A percentile compares a stretch with the other conserved stretches of the same genome.
Evolutionary conservation across 2,888 invertebrate species (phyloP).

Genomic region (Callinectes sapidus): DNA sequence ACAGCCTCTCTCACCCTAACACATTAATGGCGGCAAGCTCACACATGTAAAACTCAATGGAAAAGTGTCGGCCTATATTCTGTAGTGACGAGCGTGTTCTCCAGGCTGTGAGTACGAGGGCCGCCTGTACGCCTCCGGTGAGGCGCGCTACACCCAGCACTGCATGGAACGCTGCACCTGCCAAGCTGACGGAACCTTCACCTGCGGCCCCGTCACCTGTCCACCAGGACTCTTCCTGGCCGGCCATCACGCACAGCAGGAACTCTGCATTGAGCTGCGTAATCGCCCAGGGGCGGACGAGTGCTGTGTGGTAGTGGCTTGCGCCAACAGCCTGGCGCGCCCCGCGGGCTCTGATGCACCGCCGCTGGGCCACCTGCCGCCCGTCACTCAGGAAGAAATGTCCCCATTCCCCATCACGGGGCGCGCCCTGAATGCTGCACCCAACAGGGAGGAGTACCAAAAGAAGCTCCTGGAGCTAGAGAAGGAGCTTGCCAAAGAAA

Average conservation of each 20-base stretch:
- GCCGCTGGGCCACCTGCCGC: background rate
- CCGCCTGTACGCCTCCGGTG: slow-evolving; percentile 56
- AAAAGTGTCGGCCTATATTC: background rate
- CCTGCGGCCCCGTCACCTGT: slow-evolving; percentile 56
- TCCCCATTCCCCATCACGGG: background rate
- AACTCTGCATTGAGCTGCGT: slow-evolving; percentile 63
- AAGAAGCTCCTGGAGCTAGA: slow-evolving; percentile 54
- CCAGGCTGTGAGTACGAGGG: slow-evolving; percentile 63
- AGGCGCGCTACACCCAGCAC: slow-evolving; percentile 48
- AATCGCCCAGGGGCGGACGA: slow-evolving; percentile 66
- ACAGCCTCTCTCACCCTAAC: slow-evolving; percentile 19
- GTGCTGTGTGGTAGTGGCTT: slow-evolving; percentile 66
- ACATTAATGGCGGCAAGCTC: slow-evolving; percentile 1
- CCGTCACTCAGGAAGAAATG: background rate
- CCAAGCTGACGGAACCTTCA: slow-evolving; percentile 52
- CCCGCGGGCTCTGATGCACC: slow-evolving; percentile 45
- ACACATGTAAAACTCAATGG: background rate
- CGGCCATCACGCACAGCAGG: slow-evolving; percentile 64
- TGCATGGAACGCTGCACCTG: slow-evolving; percentile 63
- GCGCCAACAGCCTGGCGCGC: slow-evolving; percentile 53
- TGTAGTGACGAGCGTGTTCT: slow-evolving; percentile 49
- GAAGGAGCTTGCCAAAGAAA: slow-evolving; percentile 46
- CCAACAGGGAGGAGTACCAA: slow-evolving; percentile 58
- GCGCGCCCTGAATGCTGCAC: slow-evolving; percentile 11
- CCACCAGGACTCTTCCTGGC: slow-evolving; percentile 57